Evolutionary conservation across 2,888 invertebrate genomes (phyloP), one percentile per base, ranked within the genome.

Genomic region (Chaitophorus viminalis): DNA sequence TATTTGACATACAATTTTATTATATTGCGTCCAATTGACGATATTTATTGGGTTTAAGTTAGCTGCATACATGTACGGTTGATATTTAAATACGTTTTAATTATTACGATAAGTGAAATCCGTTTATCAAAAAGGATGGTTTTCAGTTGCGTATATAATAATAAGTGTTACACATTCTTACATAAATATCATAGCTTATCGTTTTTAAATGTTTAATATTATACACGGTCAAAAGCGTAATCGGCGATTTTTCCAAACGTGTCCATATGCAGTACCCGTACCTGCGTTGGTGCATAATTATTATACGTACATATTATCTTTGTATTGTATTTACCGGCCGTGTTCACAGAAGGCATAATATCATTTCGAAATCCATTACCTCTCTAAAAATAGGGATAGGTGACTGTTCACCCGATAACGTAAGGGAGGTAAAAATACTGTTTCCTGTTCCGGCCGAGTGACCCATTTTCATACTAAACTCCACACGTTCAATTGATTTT

Each of bases 401-500:
- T 65, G 25, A 36, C 25, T n/a, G 25, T 65, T n/a, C 17, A 5
- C 65, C n/a, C 6, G 65, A 65, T 65, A 36, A 18, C 21, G 68
- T 21, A 39, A 39, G 65, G 75, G 25, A 21, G 29, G 29, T 68
- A n/a, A 81, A 65, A 68, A 68, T 25, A 29, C 21, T 18, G 68
- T 81, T 81, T 81, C 65, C 33, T 39, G 21, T 68, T 81, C 39
- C 39, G 68, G 29, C 21, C 46, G 36, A 29, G 29, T 29, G 21
- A 29, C 11, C 29, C 65, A n/a, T 79, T 65, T 65, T 65, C 29
- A 39, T 65, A n/a, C 25, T 39, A 9, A 29, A 68, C 1, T 36
- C 68, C 29, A 17, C 25, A n/a, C 11, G 36, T 46, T 46, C 25
- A 81, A 81, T 39, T 81, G 81, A 81, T 81, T 81, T 81, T 68